phyloP scores from a whole-genome alignment of 2,888 invertebrate genomes.

The Dasysyrphus tricinctus region DNA sequence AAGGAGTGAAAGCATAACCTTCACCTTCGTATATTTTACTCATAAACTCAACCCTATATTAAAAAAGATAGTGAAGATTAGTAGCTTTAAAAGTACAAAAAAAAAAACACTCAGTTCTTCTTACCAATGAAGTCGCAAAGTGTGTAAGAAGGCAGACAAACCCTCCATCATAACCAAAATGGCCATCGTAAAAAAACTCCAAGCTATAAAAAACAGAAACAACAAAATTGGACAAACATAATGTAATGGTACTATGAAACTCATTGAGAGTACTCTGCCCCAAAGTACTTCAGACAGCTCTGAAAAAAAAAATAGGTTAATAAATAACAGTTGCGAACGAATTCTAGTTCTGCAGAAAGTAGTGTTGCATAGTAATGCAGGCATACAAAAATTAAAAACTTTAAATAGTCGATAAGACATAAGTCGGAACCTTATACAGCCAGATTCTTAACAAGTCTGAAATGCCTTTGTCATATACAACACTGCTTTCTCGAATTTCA shows the following conservation, averaged over 20 bases:
- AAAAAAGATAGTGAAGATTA: neutral
- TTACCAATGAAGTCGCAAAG: slow-evolving; percentile 96
- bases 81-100: neutral
- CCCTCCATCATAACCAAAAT: slow-evolving; percentile 99
- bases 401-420: too few relatives aligned
- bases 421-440: too few relatives aligned
- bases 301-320: neutral
- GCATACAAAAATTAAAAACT: too few relatives aligned
- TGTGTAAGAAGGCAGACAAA: slow-evolving; percentile 99
- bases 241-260: slow-evolving; percentile 86
- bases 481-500: neutral
- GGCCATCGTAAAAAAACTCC: slow-evolving; percentile 95
- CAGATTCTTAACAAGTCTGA: too few relatives aligned
- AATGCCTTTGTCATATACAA: neutral
- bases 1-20: slow-evolving; percentile 92
- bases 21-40: slow-evolving; percentile 94
- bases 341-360: neutral
- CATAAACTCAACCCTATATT: slow-evolving; percentile 92
- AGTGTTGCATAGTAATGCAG: neutral
- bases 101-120: neutral
- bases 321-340: neutral
- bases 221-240: slow-evolving; percentile 88
- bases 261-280: slow-evolving; percentile 93
- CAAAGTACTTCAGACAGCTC: slow-evolving; percentile 95
- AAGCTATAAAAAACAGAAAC: slow-evolving; percentile 92